A percentile compares a stretch with the other conserved stretches of the same genome.
Evolutionary conservation across 1,140 invertebrate species (phyloP).

Genomic region (Drosophila sproati): DNA sequence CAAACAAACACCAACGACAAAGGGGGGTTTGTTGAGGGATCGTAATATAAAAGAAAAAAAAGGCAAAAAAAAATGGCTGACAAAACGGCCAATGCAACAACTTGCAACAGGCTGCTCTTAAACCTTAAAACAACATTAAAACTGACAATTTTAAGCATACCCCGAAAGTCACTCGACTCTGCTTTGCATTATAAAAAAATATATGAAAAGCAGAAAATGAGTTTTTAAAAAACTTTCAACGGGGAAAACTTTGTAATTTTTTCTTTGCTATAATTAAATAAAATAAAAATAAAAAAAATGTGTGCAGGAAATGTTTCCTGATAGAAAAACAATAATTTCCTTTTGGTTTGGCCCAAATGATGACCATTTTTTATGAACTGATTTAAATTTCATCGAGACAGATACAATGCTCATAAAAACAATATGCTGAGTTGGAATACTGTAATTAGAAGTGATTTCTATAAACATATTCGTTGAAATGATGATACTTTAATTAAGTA

Average conservation of each 20-base stretch:
- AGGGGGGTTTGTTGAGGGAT: background rate
- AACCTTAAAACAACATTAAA: background rate
- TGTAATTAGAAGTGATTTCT: slow-evolving; percentile 9
- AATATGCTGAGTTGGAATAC: background rate
- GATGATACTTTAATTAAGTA: background rate
- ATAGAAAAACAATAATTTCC: background rate
- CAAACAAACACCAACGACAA: background rate
- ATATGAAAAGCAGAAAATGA: no score
- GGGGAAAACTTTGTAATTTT: no score
- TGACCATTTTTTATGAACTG: no score
- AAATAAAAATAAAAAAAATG: no score
- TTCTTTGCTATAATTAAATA: no score
- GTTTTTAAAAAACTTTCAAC: no score
- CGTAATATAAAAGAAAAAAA: background rate
- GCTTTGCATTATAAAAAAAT: no score
- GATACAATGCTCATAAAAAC: background rate
- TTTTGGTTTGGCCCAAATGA: no score
- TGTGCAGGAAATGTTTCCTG: no score
- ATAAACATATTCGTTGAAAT: slow-evolving; percentile 4
- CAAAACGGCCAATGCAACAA: slow-evolving; percentile 2
- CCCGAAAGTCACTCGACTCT: no score
- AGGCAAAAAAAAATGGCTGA: background rate
- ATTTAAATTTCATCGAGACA: background rate
- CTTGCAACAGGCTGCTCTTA: background rate
- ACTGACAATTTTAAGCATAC: no score